Percentiles rank a stretch among this genome's conserved stretches.
These are phyloP conservation scores for Coptotermes formosanus DNA, from an alignment of 1,140 invertebrate genomes.

Conservation along the genomic window DNA sequence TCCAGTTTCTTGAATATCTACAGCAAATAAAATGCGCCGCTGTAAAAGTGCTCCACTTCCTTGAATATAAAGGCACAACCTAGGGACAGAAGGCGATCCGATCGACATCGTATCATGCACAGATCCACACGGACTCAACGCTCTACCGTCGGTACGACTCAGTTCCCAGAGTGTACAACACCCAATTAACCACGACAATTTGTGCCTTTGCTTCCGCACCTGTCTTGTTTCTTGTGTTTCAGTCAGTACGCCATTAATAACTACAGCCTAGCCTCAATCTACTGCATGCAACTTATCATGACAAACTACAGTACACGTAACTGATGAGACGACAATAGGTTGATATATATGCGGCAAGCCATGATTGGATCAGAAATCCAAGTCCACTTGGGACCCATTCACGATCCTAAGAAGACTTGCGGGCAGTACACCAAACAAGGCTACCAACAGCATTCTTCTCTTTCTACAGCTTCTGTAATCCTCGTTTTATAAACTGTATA, in stretches of 20 bases:
- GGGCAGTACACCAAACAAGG: neutral
- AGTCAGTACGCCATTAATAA: neutral
- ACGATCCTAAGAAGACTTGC: too few relatives aligned
- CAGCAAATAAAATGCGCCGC: too few relatives aligned
- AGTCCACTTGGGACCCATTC: neutral
- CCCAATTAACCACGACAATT: neutral
- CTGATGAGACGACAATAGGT: neutral
- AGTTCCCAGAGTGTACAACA: too few relatives aligned
- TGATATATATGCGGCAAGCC: neutral
- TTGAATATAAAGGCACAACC: too few relatives aligned
- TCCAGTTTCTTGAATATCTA: too few relatives aligned
- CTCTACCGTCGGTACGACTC: too few relatives aligned
- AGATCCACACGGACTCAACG: too few relatives aligned
- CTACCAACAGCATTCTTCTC: neutral
- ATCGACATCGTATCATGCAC: too few relatives aligned
- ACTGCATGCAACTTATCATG: neutral
- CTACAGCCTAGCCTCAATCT: too few relatives aligned
- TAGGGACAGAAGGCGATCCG: too few relatives aligned
- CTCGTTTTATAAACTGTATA: slow-evolving; percentile 32
- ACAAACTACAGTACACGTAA: neutral
- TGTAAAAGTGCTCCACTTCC: too few relatives aligned
- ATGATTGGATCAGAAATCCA: neutral
- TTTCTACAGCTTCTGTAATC: slow-evolving; percentile 24
- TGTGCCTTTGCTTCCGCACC: neutral
- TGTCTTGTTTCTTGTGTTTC: neutral